phyloP scores from a whole-genome alignment of 2,888 invertebrate genomes.

The Pomacea canaliculata region DNA sequence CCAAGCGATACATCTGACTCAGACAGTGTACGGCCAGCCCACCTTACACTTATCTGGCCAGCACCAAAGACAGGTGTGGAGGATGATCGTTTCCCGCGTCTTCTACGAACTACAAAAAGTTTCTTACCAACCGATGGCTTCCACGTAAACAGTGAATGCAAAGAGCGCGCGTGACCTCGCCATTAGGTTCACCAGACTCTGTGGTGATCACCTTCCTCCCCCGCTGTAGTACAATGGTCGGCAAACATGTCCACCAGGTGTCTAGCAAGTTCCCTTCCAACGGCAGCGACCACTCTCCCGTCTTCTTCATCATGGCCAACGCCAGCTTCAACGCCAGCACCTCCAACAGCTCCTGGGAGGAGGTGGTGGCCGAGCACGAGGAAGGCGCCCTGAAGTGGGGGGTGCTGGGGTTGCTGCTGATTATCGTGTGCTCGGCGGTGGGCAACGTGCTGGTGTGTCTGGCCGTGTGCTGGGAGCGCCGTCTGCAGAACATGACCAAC shows the following conservation, averaged over 20 bases:
- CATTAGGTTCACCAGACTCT: no score
- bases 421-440: slow-evolving; percentile 88
- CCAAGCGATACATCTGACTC: no score
- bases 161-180: no score
- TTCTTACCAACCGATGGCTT: no score
- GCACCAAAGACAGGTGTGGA: no score
- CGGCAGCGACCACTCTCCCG: background rate
- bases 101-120: no score
- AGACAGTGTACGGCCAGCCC: no score
- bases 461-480: slow-evolving; percentile 89
- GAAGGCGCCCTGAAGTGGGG: slow-evolving; percentile 49
- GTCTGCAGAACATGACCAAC: slow-evolving; percentile 94
- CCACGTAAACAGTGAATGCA: no score
- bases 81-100: no score
- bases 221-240: no score
- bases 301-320: slow-evolving; percentile 17
- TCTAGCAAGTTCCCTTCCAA: background rate
- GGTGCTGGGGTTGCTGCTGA: slow-evolving; percentile 77
- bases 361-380: background rate
- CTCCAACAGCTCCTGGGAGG: background rate
- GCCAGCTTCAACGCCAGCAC: slow-evolving; percentile 9
- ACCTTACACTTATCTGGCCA: no score
- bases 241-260: slow-evolving; percentile 1
- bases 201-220: no score
- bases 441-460: slow-evolving; percentile 94